Conservation (phyloP, 2,888 invertebrate genomes). For the Orthosia gracilis region DNA sequence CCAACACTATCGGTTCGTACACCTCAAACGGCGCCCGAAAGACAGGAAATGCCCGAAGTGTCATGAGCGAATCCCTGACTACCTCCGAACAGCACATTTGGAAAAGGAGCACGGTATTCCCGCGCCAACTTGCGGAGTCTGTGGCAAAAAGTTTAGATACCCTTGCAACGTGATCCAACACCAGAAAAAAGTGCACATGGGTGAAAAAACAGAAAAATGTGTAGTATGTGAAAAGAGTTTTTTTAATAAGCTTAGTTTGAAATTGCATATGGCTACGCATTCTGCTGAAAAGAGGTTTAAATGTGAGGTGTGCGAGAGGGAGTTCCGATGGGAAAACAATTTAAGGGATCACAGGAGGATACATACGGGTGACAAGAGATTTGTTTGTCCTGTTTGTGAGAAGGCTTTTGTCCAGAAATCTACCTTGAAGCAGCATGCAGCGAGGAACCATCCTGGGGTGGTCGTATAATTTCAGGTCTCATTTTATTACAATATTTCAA, state of each 20-base stretch:
- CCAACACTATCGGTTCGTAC: constrained; percentile 80
- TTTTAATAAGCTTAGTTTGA: constrained; percentile 72
- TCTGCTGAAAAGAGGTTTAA: constrained; percentile 63
- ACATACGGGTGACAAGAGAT: constrained; percentile 81
- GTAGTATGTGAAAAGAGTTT: constrained; percentile 88
- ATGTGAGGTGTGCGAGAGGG: constrained; percentile 66
- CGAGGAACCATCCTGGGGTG: constrained; percentile 75
- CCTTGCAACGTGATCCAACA: constrained; percentile 76
- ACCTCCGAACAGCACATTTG: constrained; percentile 75
- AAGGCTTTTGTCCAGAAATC: constrained; percentile 84
- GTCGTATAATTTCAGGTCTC: too few species aligned
- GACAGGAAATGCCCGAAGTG: constrained; percentile 77
- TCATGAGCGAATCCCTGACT: constrained; percentile 71
- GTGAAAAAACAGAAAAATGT: constrained; percentile 82
- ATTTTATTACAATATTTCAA: too few species aligned
- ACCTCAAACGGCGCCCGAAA: constrained; percentile 74
- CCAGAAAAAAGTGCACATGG: constrained; percentile 79
- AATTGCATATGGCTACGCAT: constrained; percentile 70
- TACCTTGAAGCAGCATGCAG: constrained; percentile 80
- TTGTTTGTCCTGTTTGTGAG: constrained; percentile 84
- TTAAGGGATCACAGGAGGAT: constrained; percentile 71
- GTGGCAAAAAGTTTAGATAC: constrained; percentile 78
- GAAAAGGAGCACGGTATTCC: constrained; percentile 78
- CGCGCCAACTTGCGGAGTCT: constrained; percentile 78
- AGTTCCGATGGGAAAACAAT: constrained; percentile 72